Percentiles rank a stretch among this genome's conserved stretches.
Evolutionary conservation across 2,797 vertebrate species (phyloP).

Genomic region (Scolopax bukidnonensis): DNA sequence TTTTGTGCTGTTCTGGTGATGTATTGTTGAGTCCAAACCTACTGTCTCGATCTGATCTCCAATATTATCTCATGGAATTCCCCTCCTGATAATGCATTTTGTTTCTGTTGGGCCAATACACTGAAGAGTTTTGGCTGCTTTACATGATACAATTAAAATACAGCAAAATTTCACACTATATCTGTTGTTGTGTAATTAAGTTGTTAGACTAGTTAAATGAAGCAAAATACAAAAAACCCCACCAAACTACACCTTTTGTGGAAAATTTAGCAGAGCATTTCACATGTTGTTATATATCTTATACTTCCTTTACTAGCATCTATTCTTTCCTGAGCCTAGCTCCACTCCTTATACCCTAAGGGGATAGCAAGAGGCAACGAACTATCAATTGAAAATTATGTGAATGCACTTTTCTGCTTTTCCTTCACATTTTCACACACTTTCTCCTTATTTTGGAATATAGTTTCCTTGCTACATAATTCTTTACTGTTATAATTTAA

Average conservation of each 20-base stretch:
- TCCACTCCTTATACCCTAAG: not conserved
- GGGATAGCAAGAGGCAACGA: not conserved
- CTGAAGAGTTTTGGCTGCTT: not conserved
- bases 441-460: not conserved
- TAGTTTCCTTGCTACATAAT: not conserved
- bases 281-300: not conserved
- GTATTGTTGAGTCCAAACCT: not conserved
- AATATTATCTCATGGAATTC: not conserved
- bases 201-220: not conserved
- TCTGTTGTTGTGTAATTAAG: not conserved
- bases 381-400: rapidly evolving
- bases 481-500: not conserved
- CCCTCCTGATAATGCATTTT: not conserved
- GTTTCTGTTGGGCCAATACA: not conserved
- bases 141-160: not conserved
- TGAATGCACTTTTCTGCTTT: not conserved
- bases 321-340: not conserved
- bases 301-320: not conserved
- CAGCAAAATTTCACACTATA: not conserved
- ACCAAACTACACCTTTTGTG: not conserved
- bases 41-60: not conserved
- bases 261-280: not conserved
- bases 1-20: not conserved
- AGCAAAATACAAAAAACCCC: not conserved
- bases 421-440: not conserved